Evolutionary conservation across 2,113 vertebrate genomes (phyloP).

Genomic region (Oceanites oceanicus): DNA sequence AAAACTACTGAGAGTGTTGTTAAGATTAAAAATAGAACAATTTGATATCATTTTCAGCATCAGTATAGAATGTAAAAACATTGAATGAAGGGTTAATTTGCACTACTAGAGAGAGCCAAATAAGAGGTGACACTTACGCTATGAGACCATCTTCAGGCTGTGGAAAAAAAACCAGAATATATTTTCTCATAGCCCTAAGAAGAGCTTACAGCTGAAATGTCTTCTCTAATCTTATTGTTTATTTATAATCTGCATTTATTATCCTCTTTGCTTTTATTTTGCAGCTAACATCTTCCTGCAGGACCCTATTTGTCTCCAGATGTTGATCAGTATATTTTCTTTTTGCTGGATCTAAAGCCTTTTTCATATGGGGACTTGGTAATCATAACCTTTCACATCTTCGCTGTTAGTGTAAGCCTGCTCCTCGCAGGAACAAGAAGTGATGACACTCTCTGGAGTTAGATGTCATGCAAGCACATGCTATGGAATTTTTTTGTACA

Average conservation of each 20-base stretch:
- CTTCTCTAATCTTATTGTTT: conserved; percentile 6
- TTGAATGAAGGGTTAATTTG: conserved; percentile 40
- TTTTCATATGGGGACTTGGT: not conserved
- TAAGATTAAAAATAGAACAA: not conserved
- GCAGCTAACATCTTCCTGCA: not conserved
- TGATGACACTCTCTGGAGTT: not conserved
- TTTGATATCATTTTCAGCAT: not conserved
- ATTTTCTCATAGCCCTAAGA: conserved; percentile 22
- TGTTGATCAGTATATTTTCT: not conserved
- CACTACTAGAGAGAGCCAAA: not conserved
- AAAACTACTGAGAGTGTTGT: not conserved
- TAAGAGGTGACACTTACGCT: not conserved
- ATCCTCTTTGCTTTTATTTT: conserved; percentile 20
- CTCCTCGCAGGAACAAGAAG: not conserved
- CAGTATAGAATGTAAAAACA: not conserved
- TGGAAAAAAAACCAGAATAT: not conserved
- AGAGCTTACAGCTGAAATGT: not conserved
- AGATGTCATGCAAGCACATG: not conserved
- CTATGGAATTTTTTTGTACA: not conserved
- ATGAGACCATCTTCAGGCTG: not conserved
- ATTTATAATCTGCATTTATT: not conserved
- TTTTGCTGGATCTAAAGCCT: conserved; percentile 4
- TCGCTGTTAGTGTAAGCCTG: not conserved
- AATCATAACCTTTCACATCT: not conserved
- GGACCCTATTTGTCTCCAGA: not conserved